Percentiles rank a stretch among this genome's conserved stretches.
Conservation (phyloP, 1,140 invertebrate species). For the Whitmania pigra region DNA sequence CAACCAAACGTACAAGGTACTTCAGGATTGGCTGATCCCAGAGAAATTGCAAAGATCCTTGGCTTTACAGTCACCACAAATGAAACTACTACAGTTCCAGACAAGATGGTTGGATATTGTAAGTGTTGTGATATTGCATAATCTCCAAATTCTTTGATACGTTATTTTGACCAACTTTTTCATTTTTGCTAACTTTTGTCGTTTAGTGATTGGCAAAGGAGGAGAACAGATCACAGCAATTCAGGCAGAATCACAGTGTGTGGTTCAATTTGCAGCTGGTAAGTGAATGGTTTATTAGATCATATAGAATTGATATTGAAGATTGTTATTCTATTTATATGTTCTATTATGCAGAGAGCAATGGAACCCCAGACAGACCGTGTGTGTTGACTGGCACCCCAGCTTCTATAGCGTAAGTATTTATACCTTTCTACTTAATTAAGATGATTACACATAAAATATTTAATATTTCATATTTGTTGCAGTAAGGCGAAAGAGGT, state of each 20-base stretch:
- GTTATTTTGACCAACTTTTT: neutral
- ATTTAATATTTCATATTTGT: neutral
- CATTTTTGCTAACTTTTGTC: no score
- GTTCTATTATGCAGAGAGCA: neutral
- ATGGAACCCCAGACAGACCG: slow-evolving; percentile 63
- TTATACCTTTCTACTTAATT: neutral
- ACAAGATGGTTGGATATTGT: slow-evolving; percentile 84
- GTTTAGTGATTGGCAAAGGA: slow-evolving; percentile 66
- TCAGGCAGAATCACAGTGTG: slow-evolving; percentile 86
- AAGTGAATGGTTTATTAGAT: slow-evolving; percentile 15
- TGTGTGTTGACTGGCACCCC: slow-evolving; percentile 79
- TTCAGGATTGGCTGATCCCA: neutral
- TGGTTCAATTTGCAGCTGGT: slow-evolving; percentile 79
- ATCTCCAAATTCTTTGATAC: neutral
- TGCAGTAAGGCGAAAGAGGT: slow-evolving; percentile 65
- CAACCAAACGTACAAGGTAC: neutral
- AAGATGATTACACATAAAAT: neutral
- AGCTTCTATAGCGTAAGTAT: slow-evolving; percentile 64
- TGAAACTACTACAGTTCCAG: slow-evolving; percentile 50
- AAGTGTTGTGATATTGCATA: slow-evolving; percentile 44
- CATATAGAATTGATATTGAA: no score
- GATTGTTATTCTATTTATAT: no score
- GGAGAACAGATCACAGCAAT: slow-evolving; percentile 89
- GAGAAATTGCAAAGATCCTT: slow-evolving; percentile 10
- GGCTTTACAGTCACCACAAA: slow-evolving; percentile 1